Base-by-base conservation (phyloP, 2,888 invertebrate species). In the Sarcophaga carnaria region DNA sequence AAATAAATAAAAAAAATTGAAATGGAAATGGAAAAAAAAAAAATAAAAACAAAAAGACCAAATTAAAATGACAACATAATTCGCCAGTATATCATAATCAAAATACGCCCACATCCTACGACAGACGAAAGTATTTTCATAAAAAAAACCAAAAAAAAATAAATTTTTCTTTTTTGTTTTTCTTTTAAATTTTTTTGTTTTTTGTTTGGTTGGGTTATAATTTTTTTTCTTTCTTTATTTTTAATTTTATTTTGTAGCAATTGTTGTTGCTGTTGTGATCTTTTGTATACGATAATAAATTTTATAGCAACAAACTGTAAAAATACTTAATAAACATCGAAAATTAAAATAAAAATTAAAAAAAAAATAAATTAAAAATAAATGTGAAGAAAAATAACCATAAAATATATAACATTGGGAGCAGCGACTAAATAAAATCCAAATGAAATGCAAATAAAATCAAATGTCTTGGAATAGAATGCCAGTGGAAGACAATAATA, bases 11-110 rank as follows among this genome's bases (percentile, higher is more conserved):
- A 69, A 27, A 69, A 59, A 60, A 69, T 81, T 22, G 66, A 49
- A 49, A 49, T 49, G 14, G 3, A 49, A 54, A 54, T 62, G 60
- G 60, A 77, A 84, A 80, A 8, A 2, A n/a, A 63, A 69, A 74
- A 76, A 80, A 11, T 1, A 67, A 69, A 74, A 76, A 80, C 14
- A 69, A 71, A 82, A 77, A 72, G 49, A 83, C 63, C 87, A 89
- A 87, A 83, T 88, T 86, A 86, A 89, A 88, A 88, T 90, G 90
- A 90, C 90, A 90, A 90, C 90, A 90, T 90, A 90, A 90, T 90
- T 90, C 90, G 90, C 90, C 90, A 89, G 90, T 90, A 89, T 90
- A 90, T 90, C 90, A 90, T 90, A 89, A 89, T 89, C 89, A 89
- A 88, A 89, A 88, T 84, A 89, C 89, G 89, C 89, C 89, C 88